Percentiles rank a stretch among this genome's conserved stretches.
Conservation (phyloP, 2,888 invertebrate genomes). For the Pterostichus niger region DNA sequence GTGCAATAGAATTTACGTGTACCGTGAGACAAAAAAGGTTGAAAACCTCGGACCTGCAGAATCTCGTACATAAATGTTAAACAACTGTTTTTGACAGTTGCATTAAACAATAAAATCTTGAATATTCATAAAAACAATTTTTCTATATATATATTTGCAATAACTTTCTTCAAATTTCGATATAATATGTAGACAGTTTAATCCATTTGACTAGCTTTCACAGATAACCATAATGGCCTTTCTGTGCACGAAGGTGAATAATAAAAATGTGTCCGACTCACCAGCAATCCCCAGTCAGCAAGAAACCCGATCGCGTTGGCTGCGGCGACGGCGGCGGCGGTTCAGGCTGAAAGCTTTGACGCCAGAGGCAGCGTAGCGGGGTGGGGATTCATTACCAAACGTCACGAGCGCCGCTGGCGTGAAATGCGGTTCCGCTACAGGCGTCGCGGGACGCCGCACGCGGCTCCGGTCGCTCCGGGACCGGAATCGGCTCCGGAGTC, state of each 20-base stretch:
- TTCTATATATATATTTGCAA: no score
- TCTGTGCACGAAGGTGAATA: constrained; percentile 3
- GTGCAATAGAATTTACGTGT: no score
- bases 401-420: constrained; percentile 61
- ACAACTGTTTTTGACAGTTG: no score
- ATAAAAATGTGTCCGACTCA: constrained; percentile 17
- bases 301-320: constrained; percentile 24
- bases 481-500: neutral
- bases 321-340: neutral
- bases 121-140: no score
- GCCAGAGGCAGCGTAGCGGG: neutral
- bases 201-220: no score
- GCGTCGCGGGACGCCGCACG: constrained; percentile 35
- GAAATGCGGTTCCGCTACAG: constrained; percentile 60
- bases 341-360: constrained; percentile 32
- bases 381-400: constrained; percentile 53
- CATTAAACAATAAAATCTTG: no score
- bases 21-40: no score
- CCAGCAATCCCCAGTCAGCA: constrained; percentile 17
- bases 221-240: no score
- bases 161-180: no score
- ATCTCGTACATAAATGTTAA: no score
- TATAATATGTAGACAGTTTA: no score
- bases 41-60: no score
- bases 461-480: neutral